Base-by-base conservation (phyloP, 2,888 invertebrate genomes). In the Heliothis peltigera region DNA sequence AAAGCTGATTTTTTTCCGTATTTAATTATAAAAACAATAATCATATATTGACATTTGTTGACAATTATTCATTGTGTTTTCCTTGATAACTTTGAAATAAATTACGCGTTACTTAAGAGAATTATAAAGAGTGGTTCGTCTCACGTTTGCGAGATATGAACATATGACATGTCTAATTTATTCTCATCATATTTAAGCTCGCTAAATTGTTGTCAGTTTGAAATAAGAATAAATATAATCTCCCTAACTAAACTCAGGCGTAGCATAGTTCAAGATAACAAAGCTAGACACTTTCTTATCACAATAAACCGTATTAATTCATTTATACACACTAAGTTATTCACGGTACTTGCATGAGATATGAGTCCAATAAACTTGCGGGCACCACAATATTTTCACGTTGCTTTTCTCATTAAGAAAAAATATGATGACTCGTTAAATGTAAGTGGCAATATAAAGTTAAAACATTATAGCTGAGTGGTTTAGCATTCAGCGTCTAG, bases 341-440 rank as follows among this genome's bases (percentile, higher is more conserved):
- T 54, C 57, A 28, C n/a, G 51, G 17, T 15, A 44, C 53, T 60
- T 49, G 21, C 32, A 42, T 47, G 43, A 60, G 17, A 60, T 44
- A 75, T 63, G 46, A 42, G 35, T 21, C 1, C 48, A 68, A 77
- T 72, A 77, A 77, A 68, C 61, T 62, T 49, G 54, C 51, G n/a
- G 35, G 43, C 64, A 44, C 49, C 32, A 17, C 48, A 10, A 65
- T 74, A 66, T 75, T 65, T 74, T 53, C 25, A 57, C 25, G 48
- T 62, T 75, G 51, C 52, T 21, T 21, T 52, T 60, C 64, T 70
- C 64, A 67, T 73, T 63, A 73, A 62, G 74, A 77, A 79, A 78
- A 79, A 70, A 79, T 75, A 80, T 80, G 75, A 64, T 61, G 19
- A 55, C 69, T 74, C 80, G 74, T 80, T 78, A 78, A 70, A 74